phyloP scores from a whole-genome alignment of 1,140 invertebrate genomes.

The Apis mellifera region DNA sequence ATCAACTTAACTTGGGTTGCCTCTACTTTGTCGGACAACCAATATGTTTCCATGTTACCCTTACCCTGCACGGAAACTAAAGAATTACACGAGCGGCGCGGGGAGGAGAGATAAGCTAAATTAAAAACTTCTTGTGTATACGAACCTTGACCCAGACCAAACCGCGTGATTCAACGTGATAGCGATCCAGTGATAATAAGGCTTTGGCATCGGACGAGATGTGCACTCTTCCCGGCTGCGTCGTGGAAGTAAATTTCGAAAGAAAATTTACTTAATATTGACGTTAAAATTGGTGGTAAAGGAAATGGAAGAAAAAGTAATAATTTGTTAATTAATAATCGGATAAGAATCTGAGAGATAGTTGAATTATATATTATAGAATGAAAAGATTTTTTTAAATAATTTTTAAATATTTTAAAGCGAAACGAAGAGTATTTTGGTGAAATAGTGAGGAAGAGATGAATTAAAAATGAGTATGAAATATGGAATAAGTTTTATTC shows the following conservation, averaged over 20 bases:
- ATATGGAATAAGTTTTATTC: too few species aligned
- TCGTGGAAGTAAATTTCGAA: background rate
- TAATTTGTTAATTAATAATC: too few species aligned
- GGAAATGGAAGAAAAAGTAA: background rate
- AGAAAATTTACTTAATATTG: background rate
- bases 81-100: conserved; percentile 25
- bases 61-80: conserved; percentile 85
- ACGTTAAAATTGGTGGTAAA: background rate
- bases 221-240: conserved; percentile 88
- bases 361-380: too few species aligned
- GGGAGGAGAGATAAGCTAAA: background rate
- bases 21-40: conserved; percentile 84
- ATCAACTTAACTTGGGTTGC: conserved; percentile 6
- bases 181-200: conserved; percentile 84
- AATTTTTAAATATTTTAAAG: too few species aligned
- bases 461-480: too few species aligned
- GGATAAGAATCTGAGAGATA: too few species aligned
- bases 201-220: conserved; percentile 86
- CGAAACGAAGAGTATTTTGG: too few species aligned
- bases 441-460: too few species aligned
- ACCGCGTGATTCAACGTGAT: conserved; percentile 85
- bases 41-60: conserved; percentile 93
- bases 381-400: too few species aligned
- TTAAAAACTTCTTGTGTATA: conserved; percentile 35
- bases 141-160: conserved; percentile 89